A percentile compares a stretch with the other conserved stretches of the same genome.
These are phyloP conservation scores for Capricornis sumatraensis DNA, from an alignment of 2,113 vertebrate genomes.

Conservation along the genomic window DNA sequence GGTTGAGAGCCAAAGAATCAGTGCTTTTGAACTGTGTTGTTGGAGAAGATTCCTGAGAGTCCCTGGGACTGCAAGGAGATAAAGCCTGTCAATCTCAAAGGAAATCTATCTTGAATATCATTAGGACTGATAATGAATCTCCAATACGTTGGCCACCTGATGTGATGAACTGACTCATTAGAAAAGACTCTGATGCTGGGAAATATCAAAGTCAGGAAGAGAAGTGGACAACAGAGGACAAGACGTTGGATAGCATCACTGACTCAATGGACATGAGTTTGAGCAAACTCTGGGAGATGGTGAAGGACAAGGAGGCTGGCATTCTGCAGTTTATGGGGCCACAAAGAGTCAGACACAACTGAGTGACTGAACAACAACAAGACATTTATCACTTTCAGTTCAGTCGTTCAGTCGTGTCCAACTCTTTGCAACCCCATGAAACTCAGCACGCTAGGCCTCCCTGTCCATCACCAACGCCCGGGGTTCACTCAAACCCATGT, in stretches of 20 bases:
- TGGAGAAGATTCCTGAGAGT: too few species aligned
- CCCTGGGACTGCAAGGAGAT: too few species aligned
- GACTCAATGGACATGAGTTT: background rate
- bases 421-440: too few species aligned
- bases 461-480: too few species aligned
- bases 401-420: rapidly evolving
- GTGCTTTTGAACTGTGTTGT: too few species aligned
- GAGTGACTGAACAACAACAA: background rate
- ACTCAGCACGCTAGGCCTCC: too few species aligned
- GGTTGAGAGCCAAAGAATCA: too few species aligned
- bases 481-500: too few species aligned
- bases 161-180: background rate
- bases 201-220: background rate
- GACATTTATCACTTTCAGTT: background rate
- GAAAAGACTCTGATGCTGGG: background rate
- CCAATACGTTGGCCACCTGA: background rate
- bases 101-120: too few species aligned
- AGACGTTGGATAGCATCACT: background rate
- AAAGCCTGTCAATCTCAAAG: too few species aligned
- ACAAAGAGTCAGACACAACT: background rate
- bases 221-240: background rate
- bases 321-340: background rate
- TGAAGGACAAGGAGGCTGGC: background rate
- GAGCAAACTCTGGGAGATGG: background rate
- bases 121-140: too few species aligned